Evolutionary conservation across 2,888 invertebrate species (phyloP), one percentile per base, ranked within the genome.

Genomic region (Sialis lutaria): DNA sequence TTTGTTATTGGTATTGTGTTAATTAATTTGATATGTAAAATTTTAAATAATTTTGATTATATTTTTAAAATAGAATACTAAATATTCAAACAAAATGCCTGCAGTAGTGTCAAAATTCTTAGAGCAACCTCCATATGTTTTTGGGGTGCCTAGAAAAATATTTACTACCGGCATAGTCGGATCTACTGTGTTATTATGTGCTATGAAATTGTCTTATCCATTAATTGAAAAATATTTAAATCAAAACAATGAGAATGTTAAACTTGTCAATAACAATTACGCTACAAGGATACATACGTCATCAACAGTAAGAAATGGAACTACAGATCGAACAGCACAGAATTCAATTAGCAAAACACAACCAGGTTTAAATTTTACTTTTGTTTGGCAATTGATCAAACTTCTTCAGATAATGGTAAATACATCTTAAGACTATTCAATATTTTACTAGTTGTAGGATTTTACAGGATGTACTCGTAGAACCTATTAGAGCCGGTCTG

Each of bases 301-400:
- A 53, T 48, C 12, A 55, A 54, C 41, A 47, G 49, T 5, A 57
- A 51, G 45, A 50, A 53, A 46, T 50, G 53, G 42, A 51, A 51
- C 43, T 44, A 53, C 51, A 52, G 58, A 51, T 42, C 50, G 34
- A 42, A 50, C 33, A 53, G 13, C 48, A 50, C 33, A 35, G 48
- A 50, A 51, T 45, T 46, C 48, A 48, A 70, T n/a, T 52, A 46
- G 43, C 42, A 44, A 46, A 48, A 40, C 47, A 50, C 42, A 62
- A 65, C 44, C 83, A 85, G 0, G 84, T 0, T 64, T 89, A 31
- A 87, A 88, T 64, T 67, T 75, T 55, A 78, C 78, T 57, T 89
- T 89, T 63, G 61, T 86, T 22, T 64, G 77, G 8, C 91, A 95
- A 65, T 73, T 96, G 54, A 68, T 77, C 46, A 76, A 75, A 53